phyloP scores from a whole-genome alignment of 2,797 vertebrate species.

The Urocyon cinereoargenteus region DNA sequence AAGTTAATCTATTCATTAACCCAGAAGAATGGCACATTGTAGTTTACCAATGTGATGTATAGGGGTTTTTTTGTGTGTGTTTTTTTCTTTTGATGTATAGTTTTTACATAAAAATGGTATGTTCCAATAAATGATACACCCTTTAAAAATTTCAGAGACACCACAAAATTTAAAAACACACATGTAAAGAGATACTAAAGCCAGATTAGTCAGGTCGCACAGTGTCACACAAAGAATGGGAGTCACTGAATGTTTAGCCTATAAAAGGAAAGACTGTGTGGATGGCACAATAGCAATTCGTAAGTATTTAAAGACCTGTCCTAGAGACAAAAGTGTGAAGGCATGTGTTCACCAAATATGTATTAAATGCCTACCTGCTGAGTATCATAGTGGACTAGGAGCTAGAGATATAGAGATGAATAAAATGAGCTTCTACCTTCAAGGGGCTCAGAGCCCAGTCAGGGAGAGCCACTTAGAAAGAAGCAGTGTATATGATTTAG shows the following conservation, averaged over 20 bases:
- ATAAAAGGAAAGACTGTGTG: neutral
- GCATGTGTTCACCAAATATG: neutral
- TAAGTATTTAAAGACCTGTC: neutral
- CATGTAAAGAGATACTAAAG: neutral
- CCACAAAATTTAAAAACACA: neutral
- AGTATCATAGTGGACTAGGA: neutral
- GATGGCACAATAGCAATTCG: neutral
- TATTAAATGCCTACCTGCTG: neutral
- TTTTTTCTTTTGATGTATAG: neutral
- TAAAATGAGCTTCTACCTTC: neutral
- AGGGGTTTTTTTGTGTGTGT: neutral
- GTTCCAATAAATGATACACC: neutral
- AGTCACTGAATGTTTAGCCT: neutral
- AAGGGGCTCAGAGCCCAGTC: neutral
- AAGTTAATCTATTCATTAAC: slow-evolving; percentile 54
- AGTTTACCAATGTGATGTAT: slow-evolving; percentile 29
- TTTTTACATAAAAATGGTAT: slow-evolving; percentile 41
- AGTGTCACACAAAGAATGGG: neutral
- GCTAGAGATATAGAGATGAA: neutral
- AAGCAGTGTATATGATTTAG: neutral
- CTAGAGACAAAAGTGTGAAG: neutral
- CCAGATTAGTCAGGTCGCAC: neutral
- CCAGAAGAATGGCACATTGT: neutral
- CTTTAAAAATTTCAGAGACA: slow-evolving; percentile 41
- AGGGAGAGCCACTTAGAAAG: neutral